A percentile compares a stretch with the other conserved stretches of the same genome.
These are phyloP conservation scores for Anastatus disparis DNA, from an alignment of 1,140 invertebrate species.

Conservation along the genomic window DNA sequence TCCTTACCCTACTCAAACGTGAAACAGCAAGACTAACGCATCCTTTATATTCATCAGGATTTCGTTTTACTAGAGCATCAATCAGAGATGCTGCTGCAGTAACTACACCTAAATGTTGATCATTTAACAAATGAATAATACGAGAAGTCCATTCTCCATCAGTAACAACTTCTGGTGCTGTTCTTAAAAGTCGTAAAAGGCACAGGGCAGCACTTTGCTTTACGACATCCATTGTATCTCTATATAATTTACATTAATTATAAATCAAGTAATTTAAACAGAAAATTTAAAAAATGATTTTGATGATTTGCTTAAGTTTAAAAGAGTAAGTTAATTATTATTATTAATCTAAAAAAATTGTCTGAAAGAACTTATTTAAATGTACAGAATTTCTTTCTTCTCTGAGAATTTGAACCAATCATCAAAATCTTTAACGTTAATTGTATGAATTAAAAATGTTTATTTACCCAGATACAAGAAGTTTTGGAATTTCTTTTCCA, in stretches of 20 bases:
- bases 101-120: conserved; percentile 99
- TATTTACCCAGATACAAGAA: conserved; percentile 93
- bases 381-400: too few species aligned
- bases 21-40: conserved; percentile 98
- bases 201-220: conserved; percentile 99
- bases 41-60: conserved; percentile 99
- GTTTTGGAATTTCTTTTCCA: conserved; percentile 96
- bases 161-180: conserved; percentile 93
- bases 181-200: conserved; percentile 91
- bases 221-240: conserved; percentile 99
- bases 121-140: conserved; percentile 98
- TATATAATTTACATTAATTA: conserved; percentile 67
- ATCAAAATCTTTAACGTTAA: too few species aligned
- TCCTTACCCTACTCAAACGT: conserved; percentile 86
- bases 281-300: conserved; percentile 23
- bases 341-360: too few species aligned
- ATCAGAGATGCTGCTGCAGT: conserved; percentile 98
- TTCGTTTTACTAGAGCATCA: conserved; percentile 97
- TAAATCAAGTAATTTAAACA: too few species aligned
- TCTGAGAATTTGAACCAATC: too few species aligned
- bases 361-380: too few species aligned
- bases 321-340: too few species aligned
- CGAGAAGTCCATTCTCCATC: conserved; percentile 98
- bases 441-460: not conserved
- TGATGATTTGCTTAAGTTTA: not conserved